phyloP scores from a whole-genome alignment of 1,140 invertebrate genomes.

The Caenorhabditis latens region DNA sequence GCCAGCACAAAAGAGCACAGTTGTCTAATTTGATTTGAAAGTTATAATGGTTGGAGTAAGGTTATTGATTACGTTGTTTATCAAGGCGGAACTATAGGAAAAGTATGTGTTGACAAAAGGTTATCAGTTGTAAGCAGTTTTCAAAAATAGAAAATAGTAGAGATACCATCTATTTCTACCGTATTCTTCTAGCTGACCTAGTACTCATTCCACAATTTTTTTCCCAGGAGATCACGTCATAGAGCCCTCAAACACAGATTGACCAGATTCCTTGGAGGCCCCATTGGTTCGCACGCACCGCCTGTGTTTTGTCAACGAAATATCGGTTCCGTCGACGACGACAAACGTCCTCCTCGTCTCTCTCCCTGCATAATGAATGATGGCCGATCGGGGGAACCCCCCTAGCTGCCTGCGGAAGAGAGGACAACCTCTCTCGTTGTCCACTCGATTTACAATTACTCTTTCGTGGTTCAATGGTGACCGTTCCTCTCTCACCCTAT shows the following conservation, averaged over 20 bases:
- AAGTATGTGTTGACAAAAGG: not conserved
- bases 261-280: not conserved
- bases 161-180: not conserved
- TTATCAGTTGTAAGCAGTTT: not conserved
- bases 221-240: constrained; percentile 23
- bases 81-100: constrained; percentile 9
- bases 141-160: not conserved
- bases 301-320: constrained; percentile 50
- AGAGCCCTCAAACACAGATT: not conserved
- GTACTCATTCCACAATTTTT: no score
- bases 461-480: constrained; percentile 7
- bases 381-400: constrained; percentile 44
- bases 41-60: not conserved
- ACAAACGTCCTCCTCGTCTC: not conserved
- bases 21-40: not conserved
- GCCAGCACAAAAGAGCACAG: not conserved
- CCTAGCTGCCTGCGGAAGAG: not conserved
- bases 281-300: constrained; percentile 7
- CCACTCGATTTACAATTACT: constrained; percentile 53
- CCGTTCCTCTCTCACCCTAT: not conserved
- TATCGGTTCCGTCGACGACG: constrained; percentile 47
- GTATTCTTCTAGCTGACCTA: not conserved
- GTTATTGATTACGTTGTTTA: constrained; percentile 7
- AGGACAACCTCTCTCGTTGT: not conserved
- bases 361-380: constrained; percentile 46